Evolutionary conservation across 2,888 invertebrate species (phyloP).

Genomic region (Plebejus argus): DNA sequence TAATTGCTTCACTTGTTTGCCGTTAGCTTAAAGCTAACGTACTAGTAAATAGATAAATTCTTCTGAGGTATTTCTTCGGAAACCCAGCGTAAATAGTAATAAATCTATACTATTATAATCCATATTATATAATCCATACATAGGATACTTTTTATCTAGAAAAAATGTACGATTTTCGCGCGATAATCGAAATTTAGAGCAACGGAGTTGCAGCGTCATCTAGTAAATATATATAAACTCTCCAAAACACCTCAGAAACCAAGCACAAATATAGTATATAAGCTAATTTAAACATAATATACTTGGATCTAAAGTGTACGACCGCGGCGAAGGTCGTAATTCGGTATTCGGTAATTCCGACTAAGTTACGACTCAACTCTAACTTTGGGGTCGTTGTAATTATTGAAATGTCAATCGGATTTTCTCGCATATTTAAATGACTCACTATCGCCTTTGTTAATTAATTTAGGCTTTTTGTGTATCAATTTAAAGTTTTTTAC

Average conservation of each 20-base stretch:
- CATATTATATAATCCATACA: no score
- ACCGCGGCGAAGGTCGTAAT: conserved; percentile 19
- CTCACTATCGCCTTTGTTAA: neutral
- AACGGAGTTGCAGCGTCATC: no score
- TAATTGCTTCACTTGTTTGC: neutral
- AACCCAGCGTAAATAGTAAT: no score
- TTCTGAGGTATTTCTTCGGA: no score
- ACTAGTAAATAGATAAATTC: no score
- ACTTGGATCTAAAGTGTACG: conserved; percentile 2
- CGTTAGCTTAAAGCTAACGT: neutral
- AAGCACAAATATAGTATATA: neutral
- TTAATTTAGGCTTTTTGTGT: neutral
- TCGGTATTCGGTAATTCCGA: neutral
- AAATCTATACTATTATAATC: no score
- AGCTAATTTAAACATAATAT: neutral
- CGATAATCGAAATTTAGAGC: no score
- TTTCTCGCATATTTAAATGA: neutral
- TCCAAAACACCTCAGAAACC: neutral
- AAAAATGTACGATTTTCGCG: no score
- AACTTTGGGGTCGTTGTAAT: neutral
- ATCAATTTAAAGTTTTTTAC: neutral
- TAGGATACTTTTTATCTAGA: no score
- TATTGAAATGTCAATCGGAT: conserved; percentile 7
- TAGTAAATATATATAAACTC: no score
- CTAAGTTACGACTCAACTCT: neutral